Conservation (phyloP, 2,888 invertebrate species). For the Drosophila cracens region DNA sequence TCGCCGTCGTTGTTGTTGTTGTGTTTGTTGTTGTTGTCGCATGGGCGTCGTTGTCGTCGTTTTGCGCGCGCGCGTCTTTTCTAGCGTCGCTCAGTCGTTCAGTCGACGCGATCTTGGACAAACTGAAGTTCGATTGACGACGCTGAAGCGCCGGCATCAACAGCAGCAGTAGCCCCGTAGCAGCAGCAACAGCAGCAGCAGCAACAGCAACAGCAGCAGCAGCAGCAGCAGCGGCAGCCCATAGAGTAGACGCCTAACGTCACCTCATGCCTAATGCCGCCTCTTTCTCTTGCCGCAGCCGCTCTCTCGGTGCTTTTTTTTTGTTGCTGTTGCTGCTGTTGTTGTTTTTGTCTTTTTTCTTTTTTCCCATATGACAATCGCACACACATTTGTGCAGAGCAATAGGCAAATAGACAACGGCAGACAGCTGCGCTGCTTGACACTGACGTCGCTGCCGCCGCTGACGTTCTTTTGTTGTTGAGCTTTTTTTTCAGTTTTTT, state of each 20-base stretch:
- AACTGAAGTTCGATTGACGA: constrained; percentile 76
- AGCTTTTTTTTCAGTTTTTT: constrained; percentile 34
- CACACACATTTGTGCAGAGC: constrained; percentile 18
- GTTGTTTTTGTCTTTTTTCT: background rate
- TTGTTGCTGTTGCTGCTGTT: background rate
- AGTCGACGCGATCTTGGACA: constrained; percentile 78
- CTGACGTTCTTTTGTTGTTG: constrained; percentile 53
- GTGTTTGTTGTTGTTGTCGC: constrained; percentile 21
- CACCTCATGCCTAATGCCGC: constrained; percentile 18
- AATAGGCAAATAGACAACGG: constrained; percentile 53
- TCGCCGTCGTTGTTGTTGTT: constrained; percentile 30
- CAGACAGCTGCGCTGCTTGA: constrained; percentile 62
- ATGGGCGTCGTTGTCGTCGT: constrained; percentile 13
- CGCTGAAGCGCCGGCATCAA: constrained; percentile 31
- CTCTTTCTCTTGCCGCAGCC: constrained; percentile 7
- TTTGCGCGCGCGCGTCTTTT: constrained; percentile 65
- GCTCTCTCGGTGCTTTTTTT: constrained; percentile 11
- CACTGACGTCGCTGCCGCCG: constrained; percentile 50
- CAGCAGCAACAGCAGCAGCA: background rate
- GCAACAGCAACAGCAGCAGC: background rate
- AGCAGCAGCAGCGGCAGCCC: background rate
- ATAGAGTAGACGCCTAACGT: constrained; percentile 16
- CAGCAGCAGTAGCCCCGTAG: background rate
- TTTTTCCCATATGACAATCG: constrained; percentile 47
- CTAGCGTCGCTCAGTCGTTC: constrained; percentile 69